phyloP scores from a whole-genome alignment of 2,888 invertebrate species.

The Polydrusus cervinus region DNA sequence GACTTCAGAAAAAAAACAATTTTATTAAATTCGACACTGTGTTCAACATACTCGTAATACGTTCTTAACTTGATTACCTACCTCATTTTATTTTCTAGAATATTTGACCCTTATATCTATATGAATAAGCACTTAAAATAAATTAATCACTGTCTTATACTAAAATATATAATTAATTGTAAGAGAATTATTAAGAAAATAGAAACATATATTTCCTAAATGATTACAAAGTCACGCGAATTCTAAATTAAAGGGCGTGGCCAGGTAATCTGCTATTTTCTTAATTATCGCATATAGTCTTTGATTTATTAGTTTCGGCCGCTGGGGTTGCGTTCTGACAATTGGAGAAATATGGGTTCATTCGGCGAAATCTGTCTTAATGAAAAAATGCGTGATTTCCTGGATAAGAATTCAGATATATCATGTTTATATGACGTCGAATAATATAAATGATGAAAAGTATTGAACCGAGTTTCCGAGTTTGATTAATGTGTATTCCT shows the following conservation, averaged over 20 bases:
- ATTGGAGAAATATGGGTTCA: slow-evolving; percentile 26
- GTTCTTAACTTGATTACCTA: too few species aligned
- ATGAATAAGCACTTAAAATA: not conserved
- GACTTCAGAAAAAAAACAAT: too few species aligned
- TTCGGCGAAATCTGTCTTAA: slow-evolving; percentile 35
- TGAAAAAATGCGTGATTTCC: slow-evolving; percentile 33
- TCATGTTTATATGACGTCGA: slow-evolving; percentile 24
- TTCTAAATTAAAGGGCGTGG: slow-evolving; percentile 46
- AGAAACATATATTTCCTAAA: slow-evolving; percentile 27
- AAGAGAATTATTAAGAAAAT: slow-evolving; percentile 21
- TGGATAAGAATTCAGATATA: slow-evolving; percentile 38
- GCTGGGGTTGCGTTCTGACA: slow-evolving; percentile 37
- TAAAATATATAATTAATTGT: slow-evolving; percentile 28
- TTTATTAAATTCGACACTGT: too few species aligned
- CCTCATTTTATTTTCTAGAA: too few species aligned
- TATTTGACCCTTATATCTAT: too few species aligned
- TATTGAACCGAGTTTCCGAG: not conserved
- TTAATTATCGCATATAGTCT: slow-evolving; percentile 47
- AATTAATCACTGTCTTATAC: not conserved
- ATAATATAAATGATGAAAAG: slow-evolving; percentile 26
- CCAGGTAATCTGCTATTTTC: slow-evolving; percentile 42
- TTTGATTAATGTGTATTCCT: slow-evolving; percentile 7
- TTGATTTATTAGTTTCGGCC: slow-evolving; percentile 50
- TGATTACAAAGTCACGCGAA: slow-evolving; percentile 40
- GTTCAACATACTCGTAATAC: too few species aligned